A percentile compares a stretch with the other conserved stretches of the same genome.
phyloP scores from a whole-genome alignment of 2,888 invertebrate genomes.

The Nasonovia ribisnigri region DNA sequence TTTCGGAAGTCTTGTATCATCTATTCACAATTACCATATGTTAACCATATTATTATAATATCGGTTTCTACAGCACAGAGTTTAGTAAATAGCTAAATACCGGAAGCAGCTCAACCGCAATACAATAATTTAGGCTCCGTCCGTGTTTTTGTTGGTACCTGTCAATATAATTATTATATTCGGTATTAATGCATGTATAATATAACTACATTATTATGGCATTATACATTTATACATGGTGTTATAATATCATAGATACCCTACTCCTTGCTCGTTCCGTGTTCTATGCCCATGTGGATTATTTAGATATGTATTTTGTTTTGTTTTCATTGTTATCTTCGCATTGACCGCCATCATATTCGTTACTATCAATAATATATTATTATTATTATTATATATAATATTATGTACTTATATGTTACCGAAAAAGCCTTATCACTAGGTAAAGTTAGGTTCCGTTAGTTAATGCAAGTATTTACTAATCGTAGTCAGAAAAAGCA shows the following conservation, averaged over 20 bases:
- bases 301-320: background rate
- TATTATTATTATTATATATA: background rate
- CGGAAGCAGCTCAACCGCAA: background rate
- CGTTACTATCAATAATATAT: too few species aligned
- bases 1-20: background rate
- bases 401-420: background rate
- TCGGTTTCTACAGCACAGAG: background rate
- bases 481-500: too few species aligned
- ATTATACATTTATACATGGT: background rate
- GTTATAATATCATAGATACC: background rate
- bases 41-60: background rate
- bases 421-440: background rate
- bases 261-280: background rate
- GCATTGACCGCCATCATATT: background rate
- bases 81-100: background rate
- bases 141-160: background rate
- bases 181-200: background rate
- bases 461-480: too few species aligned
- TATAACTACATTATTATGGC: background rate
- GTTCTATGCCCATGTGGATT: background rate
- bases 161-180: background rate
- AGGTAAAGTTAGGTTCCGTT: background rate
- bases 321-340: background rate
- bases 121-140: background rate
- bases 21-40: background rate